Evolutionary conservation across 92 coral and sea anemone genomes (phyloP), one percentile per base, ranked within the genome.

Genomic region (Zoanthus sociatus): DNA sequence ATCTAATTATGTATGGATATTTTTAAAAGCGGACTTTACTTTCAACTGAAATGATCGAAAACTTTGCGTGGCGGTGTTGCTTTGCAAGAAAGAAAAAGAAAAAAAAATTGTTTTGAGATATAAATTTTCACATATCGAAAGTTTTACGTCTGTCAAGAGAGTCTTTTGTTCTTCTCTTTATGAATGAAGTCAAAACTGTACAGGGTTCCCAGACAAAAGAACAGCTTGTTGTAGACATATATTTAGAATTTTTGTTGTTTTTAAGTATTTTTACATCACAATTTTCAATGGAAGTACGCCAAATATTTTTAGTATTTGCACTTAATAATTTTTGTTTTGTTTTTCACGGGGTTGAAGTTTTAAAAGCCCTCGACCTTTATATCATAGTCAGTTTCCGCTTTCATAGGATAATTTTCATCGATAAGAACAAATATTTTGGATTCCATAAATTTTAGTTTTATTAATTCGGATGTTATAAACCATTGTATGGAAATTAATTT

Each of bases 301-400:
- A 63, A 18, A 63, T 18, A 9, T 69, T 26, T 33, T 33, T 33
- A 9, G 15, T 69, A 20, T 13, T 63, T 63, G 8, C 7, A 16
- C 50, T 12, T 60, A 50, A 17, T 32, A 60, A 64, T 66, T 47
- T 33, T n/a, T 64, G 66, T 12, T 68, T 45, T 67, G 58, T 81
- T 79, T 81, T 81, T n/a, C 50, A 17, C 44, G 45, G 50, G 7
- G 45, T 68, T 78, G 70, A 78, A 78, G 51, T 42, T 73, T 73
- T 44, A 45, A 73, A 73, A 73, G 60, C 32, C 6, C 37, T 67
- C 53, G 73, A 47, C 71, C 61, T 71, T 46, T 21, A n/a, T 81
- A 51, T 45, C 15, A 20, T 14, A 11, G 84, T 6, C 73, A 13
- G 58, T 81, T 81, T 81, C 85, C 75, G 85, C 74, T 81, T 81